Percentiles rank a stretch among this genome's conserved stretches.
Evolutionary conservation across 2,888 invertebrate genomes (phyloP).

Genomic region (Tortricodes alternella): DNA sequence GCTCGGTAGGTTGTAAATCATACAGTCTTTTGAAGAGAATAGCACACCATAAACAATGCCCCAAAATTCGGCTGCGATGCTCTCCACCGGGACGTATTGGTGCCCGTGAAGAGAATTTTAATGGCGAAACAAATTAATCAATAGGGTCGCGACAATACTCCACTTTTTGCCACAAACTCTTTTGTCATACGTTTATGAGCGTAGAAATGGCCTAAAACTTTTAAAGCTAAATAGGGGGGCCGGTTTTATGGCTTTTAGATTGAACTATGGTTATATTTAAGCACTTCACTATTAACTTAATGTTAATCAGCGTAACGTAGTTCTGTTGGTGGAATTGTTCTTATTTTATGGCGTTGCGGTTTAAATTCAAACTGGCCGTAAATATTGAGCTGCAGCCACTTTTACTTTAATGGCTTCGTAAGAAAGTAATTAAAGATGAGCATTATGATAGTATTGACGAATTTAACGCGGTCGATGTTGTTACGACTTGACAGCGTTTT

Average conservation of each 20-base stretch:
- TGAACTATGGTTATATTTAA: slow-evolving; percentile 34
- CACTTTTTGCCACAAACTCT: slow-evolving; percentile 54
- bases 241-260: slow-evolving; percentile 40
- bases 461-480: slow-evolving; percentile 76
- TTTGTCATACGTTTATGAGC: slow-evolving; percentile 53
- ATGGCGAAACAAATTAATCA: slow-evolving; percentile 77
- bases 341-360: slow-evolving; percentile 61
- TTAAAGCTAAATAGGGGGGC: slow-evolving; percentile 44
- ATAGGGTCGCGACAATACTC: slow-evolving; percentile 62
- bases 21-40: slow-evolving; percentile 78
- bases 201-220: slow-evolving; percentile 42
- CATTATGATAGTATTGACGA: slow-evolving; percentile 79
- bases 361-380: slow-evolving; percentile 60
- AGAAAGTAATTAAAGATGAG: slow-evolving; percentile 77
- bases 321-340: slow-evolving; percentile 53
- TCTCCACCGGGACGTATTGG: slow-evolving; percentile 64
- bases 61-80: slow-evolving; percentile 67
- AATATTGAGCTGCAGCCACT: slow-evolving; percentile 70
- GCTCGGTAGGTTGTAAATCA: slow-evolving; percentile 70
- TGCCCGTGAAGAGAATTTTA: slow-evolving; percentile 69
- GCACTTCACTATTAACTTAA: slow-evolving; percentile 35
- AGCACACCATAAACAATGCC: slow-evolving; percentile 77
- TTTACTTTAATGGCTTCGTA: slow-evolving; percentile 74
- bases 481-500: slow-evolving; percentile 69
- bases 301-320: slow-evolving; percentile 37